Evolutionary conservation across 2,888 invertebrate genomes (phyloP).

Genomic region (Sericinus montela): DNA sequence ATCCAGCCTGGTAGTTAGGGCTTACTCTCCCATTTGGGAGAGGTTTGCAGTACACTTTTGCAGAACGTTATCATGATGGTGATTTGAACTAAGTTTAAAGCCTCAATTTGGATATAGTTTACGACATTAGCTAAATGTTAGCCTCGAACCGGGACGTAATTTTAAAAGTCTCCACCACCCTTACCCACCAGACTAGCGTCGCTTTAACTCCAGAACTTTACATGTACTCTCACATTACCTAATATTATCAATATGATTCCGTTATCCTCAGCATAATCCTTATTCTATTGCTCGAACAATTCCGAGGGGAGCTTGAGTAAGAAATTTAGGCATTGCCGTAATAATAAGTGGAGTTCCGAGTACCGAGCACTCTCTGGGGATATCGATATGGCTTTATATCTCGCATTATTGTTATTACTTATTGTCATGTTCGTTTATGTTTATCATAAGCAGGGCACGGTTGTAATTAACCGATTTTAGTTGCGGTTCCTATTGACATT

Average conservation of each 20-base stretch:
- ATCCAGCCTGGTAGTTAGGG: no score
- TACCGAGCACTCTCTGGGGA: slow-evolving; percentile 8
- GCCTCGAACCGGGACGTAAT: no score
- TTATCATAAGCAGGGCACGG: slow-evolving; percentile 3
- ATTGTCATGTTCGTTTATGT: slow-evolving; percentile 6
- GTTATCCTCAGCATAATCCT: slow-evolving; percentile 18
- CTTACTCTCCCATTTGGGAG: no score
- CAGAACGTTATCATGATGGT: no score
- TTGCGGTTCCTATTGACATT: no score
- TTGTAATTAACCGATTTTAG: slow-evolving; percentile 1
- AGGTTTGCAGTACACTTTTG: no score
- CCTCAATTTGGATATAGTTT: no score
- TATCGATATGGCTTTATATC: slow-evolving; percentile 14
- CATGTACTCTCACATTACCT: slow-evolving; percentile 8
- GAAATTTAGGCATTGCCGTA: slow-evolving; percentile 18
- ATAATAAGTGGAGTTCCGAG: slow-evolving; percentile 19
- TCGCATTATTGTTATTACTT: slow-evolving; percentile 18
- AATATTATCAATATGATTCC: slow-evolving; percentile 20
- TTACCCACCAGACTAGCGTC: no score
- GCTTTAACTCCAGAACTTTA: not conserved
- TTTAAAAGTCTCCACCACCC: no score
- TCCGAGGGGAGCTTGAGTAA: slow-evolving; percentile 14
- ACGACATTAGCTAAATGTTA: no score
- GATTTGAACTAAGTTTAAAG: no score
- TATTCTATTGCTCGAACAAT: slow-evolving; percentile 18